Conservation (phyloP, 2,888 invertebrate genomes). For the Pyrgus malvae region DNA sequence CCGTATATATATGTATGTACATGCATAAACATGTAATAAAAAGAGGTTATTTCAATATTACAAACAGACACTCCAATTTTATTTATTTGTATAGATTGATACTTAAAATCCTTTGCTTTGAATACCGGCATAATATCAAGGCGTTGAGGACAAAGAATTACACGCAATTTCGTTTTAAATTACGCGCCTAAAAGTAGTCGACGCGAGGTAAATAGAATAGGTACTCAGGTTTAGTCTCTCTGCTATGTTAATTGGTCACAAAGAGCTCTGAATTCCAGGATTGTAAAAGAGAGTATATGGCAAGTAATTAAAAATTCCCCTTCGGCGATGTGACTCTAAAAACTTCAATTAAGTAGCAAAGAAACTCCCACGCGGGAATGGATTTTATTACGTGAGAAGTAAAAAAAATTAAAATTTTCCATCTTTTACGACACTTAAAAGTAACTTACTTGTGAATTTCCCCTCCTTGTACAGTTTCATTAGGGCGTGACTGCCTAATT, state of each 20-base stretch:
- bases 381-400: constrained; percentile 41
- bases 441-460: constrained; percentile 42
- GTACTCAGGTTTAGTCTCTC: constrained; percentile 19
- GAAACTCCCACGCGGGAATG: constrained; percentile 38
- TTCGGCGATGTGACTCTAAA: constrained; percentile 32
- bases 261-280: constrained; percentile 23
- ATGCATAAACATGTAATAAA: no score
- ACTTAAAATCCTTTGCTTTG: no score
- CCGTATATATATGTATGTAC: no score
- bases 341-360: constrained; percentile 38
- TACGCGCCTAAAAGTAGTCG: not conserved
- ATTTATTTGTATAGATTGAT: no score
- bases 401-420: constrained; percentile 42
- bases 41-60: no score
- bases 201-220: constrained; percentile 13
- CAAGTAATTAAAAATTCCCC: constrained; percentile 32
- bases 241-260: constrained; percentile 29
- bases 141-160: not conserved
- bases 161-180: not conserved
- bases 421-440: constrained; percentile 46
- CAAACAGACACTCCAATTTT: no score
- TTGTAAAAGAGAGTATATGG: constrained; percentile 21
- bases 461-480: constrained; percentile 50
- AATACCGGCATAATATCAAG: not conserved
- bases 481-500: constrained; percentile 64